Base-by-base conservation (phyloP, 2,113 vertebrate species). In the Phaethon lepturus region DNA sequence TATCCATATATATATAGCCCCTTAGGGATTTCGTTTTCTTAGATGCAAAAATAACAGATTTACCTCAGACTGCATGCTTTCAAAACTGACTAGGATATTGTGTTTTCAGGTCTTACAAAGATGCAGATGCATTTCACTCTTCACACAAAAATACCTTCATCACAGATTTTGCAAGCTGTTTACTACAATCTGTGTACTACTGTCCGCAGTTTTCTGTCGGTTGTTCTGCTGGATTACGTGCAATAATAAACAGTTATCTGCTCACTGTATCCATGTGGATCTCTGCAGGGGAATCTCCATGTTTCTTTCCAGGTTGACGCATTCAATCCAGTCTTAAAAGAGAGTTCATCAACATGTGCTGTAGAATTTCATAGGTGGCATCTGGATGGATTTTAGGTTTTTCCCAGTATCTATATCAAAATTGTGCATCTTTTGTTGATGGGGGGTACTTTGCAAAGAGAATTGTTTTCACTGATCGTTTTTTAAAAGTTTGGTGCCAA, bases 191-290 rank as follows among this genome's bases (percentile, higher is more conserved):
- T 84, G 73, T 97, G 91, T 97, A 92, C 92, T 96, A 58, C 94
- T 95, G 93, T 97, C 97, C 33, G 4, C 90, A 94, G 83, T 91
- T 97, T 94, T 96, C 88, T 96, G 93, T 98, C 12, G 1, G 88
- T 97, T 97, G 83, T 97, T 98, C 91, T 97, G 95, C 97, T 97
- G 96, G 97, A 98, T 96, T 97, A 97, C 6, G 95, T 98, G 97
- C 97, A 97, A 98, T 98, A 98, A 98, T 97, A 98, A 98, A 98
- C 93, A 77, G 80, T 97, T 97, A 96, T 93, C 95, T 96, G 97
- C 97, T 97, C 97, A 98, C 96, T 62, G 73, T 87, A 97, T 52
- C 59, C 29, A 29, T 15, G 75, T 93, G 91, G 64, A 52, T 93
- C 83, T 94, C 94, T 93, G 86, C 9, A 8, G 44, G 20, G 11